Base-by-base conservation (phyloP, 2,888 invertebrate genomes). In the Stramonita haemastoma region DNA sequence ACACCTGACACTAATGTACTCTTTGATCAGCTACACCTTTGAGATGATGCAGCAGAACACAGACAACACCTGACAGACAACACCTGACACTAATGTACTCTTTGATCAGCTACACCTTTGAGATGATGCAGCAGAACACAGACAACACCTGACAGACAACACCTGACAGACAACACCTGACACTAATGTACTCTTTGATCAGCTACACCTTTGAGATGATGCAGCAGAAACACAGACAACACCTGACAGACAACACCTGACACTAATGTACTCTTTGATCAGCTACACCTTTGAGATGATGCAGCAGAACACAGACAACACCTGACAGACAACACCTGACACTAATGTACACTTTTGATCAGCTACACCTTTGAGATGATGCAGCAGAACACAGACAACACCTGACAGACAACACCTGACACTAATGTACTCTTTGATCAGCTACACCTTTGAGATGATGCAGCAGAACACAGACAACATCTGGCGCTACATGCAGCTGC, bases 401-500 rank as follows among this genome's bases (percentile, higher is more conserved):
- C 93, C 85, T 94, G 94, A 94, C 92, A 92, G 88, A 2, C 60
- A 15, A 8, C 60, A 73, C 11, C 17, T 66, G 66, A 66, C 66
- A 2, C 6, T 66, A 13, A 26, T 66, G 66, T 66, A 15, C 17
- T 34, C 34, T 73, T 22, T 73, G 22, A 22, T 79, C 46, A 94
- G 94, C 90, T 93, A 93, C 92, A 94, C 93, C 29, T 94, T 94
- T 91, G 93, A 93, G 90, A 91, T 90, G 86, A 93, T 93, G 87
- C 94, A 94, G 90, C 92, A 92, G 88, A 92, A 94, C 81, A 83
- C 81, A 83, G 89, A 89, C 90, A 91, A 92, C 87, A 93, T 94
- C 86, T 95, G 94, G 94, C 92, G 93, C 88, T 95, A 93, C 88
- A 92, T 93, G 91, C 91, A 94, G 85, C 93, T 93, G 87, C 91